These are phyloP conservation scores for Euphonia xanthogaster DNA, from an alignment of 2,797 vertebrate species.

Conservation along the genomic window DNA sequence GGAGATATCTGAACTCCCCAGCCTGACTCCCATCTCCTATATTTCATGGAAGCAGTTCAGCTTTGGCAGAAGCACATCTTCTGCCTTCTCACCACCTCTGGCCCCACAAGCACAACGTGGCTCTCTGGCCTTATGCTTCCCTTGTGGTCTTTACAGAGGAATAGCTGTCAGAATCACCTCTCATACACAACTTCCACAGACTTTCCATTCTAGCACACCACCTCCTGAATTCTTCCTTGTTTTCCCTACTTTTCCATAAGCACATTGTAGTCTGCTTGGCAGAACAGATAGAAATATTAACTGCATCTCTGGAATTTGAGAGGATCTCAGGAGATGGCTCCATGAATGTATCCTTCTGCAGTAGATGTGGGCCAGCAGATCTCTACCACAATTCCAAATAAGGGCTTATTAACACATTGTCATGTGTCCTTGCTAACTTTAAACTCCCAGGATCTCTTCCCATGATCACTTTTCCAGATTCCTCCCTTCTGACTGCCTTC, in stretches of 20 bases:
- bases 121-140: background rate
- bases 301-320: background rate
- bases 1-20: background rate
- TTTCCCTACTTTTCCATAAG: background rate
- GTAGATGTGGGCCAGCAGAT: background rate
- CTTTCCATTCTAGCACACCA: background rate
- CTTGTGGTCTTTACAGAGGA: background rate
- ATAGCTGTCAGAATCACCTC: background rate
- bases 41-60: background rate
- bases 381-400: background rate
- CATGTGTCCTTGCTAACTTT: background rate
- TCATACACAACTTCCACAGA: background rate
- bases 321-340: background rate
- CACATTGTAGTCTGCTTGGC: background rate
- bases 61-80: background rate
- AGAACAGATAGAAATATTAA: background rate
- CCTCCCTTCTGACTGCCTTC: background rate
- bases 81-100: background rate
- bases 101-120: rapidly evolving
- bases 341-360: background rate
- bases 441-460: background rate
- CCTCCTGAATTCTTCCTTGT: background rate
- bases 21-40: background rate
- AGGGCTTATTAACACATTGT: background rate
- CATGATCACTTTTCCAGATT: background rate